Percentiles rank a stretch among this genome's conserved stretches.
These are phyloP conservation scores for Chymomyza procnemis DNA, from an alignment of 2,888 invertebrate species.

Conservation along the genomic window DNA sequence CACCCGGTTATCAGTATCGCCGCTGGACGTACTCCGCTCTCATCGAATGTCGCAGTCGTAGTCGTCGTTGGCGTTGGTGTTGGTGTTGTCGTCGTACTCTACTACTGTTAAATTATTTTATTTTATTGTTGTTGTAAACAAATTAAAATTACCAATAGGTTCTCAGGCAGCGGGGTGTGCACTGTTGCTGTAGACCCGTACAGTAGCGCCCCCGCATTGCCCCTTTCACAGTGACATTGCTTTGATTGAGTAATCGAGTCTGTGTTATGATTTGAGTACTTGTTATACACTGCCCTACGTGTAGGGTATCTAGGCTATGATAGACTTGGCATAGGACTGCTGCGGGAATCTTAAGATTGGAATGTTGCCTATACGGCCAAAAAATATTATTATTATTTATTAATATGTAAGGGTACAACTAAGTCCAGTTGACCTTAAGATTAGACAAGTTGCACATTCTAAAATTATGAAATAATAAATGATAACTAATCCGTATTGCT, in stretches of 20 bases:
- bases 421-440: no score
- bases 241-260: constrained; percentile 70
- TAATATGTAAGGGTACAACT: no score
- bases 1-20: constrained; percentile 68
- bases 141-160: constrained; percentile 61
- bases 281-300: neutral
- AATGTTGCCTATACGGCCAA: no score
- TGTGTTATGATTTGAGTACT: constrained; percentile 45
- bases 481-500: no score
- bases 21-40: constrained; percentile 22
- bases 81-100: no score
- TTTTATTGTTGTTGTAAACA: constrained; percentile 67
- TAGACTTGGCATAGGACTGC: no score
- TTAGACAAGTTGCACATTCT: no score
- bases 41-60: constrained; percentile 13
- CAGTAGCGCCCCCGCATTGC: constrained; percentile 11
- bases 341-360: no score
- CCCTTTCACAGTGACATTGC: constrained; percentile 36
- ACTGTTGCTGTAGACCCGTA: neutral
- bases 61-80: no score
- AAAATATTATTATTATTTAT: no score
- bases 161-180: constrained; percentile 21
- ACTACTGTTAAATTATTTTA: constrained; percentile 33
- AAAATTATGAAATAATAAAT: no score
- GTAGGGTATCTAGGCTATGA: no score